A percentile compares a stretch with the other conserved stretches of the same genome.
Conservation (phyloP, 1,140 invertebrate species). For the Phortica variegata region DNA sequence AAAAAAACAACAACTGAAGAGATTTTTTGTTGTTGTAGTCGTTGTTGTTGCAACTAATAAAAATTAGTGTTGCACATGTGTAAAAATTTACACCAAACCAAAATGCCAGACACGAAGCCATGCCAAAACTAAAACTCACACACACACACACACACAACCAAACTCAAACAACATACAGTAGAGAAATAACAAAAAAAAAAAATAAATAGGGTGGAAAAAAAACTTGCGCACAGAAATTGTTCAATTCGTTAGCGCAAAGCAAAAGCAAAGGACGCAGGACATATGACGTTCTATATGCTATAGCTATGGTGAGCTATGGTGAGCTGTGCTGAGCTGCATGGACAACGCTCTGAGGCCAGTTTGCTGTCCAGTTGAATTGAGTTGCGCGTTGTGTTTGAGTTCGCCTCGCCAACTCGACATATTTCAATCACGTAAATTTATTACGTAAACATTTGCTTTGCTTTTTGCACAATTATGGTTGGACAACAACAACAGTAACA, state of each 20-base stretch:
- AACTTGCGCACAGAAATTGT: constrained; percentile 5
- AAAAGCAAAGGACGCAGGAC: constrained; percentile 4
- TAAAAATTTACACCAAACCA: constrained; percentile 44
- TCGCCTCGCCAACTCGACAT: constrained; percentile 55
- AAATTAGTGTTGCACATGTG: constrained; percentile 34
- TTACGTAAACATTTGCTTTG: constrained; percentile 57
- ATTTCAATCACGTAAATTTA: constrained; percentile 58
- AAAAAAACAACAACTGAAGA: constrained; percentile 17
- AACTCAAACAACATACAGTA: too few species aligned
- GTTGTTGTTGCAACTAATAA: constrained; percentile 35
- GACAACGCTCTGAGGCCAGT: too few species aligned
- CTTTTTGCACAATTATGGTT: constrained; percentile 49
- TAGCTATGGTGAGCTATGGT: too few species aligned
- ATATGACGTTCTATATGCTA: too few species aligned
- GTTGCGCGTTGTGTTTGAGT: constrained; percentile 26
- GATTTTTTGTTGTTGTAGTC: too few species aligned
- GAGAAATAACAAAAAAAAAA: too few species aligned
- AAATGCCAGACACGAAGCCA: too few species aligned
- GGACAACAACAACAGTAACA: constrained; percentile 8
- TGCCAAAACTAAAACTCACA: too few species aligned
- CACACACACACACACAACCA: too few species aligned
- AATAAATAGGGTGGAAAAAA: too few species aligned
- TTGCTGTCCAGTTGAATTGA: neutral
- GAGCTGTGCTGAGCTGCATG: too few species aligned
- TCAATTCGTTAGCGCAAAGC: constrained; percentile 36